Conservation (phyloP, 2,113 vertebrate genomes). For the Pomatorhinus ruficollis region DNA sequence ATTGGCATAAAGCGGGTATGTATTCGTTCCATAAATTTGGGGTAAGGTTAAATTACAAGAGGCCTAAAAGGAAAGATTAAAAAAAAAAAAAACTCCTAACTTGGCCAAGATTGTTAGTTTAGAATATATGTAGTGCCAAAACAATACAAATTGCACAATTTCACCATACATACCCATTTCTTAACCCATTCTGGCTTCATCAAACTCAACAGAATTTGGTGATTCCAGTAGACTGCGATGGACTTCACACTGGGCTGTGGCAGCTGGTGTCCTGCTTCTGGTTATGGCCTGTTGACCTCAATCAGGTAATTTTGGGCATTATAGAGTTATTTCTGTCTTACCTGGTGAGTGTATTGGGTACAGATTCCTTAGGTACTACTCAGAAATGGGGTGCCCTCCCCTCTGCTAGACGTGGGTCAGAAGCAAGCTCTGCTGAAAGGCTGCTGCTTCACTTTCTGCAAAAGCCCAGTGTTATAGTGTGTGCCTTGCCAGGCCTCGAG, state of each 20-base stretch:
- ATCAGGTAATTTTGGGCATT: background rate
- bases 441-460: background rate
- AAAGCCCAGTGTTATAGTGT: rapidly evolving
- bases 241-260: background rate
- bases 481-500: background rate
- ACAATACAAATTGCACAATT: background rate
- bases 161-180: background rate
- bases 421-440: background rate
- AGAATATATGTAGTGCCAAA: conserved; percentile 2
- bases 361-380: background rate
- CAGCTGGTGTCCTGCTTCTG: background rate
- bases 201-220: background rate
- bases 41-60: background rate
- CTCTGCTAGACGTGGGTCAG: rapidly evolving
- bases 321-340: background rate
- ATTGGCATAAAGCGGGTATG: background rate
- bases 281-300: background rate
- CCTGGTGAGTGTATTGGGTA: background rate
- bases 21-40: background rate
- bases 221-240: rapidly evolving
- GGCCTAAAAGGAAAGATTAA: background rate
- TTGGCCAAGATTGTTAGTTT: conserved; percentile 12
- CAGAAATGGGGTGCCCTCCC: background rate
- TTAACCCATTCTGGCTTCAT: conserved; percentile 28
- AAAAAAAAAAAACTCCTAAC: background rate